phyloP scores from a whole-genome alignment of 2,888 invertebrate genomes.

The Ischnus inquisitorius region DNA sequence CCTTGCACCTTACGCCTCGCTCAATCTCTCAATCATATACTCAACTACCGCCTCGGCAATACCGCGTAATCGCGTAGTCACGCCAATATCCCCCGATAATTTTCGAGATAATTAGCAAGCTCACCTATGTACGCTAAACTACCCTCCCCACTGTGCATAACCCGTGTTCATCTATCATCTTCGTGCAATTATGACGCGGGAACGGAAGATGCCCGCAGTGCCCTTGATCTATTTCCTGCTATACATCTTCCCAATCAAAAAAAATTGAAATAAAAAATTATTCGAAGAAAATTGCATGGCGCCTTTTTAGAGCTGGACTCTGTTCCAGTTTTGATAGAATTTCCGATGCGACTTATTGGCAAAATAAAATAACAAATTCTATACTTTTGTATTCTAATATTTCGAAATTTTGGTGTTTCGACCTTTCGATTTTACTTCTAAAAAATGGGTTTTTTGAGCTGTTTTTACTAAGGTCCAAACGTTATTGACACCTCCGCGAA shows the following conservation, averaged over 20 bases:
- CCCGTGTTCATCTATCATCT: conserved; percentile 2
- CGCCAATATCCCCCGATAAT: conserved; percentile 50
- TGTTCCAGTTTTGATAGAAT: too few species aligned
- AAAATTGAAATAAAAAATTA: neutral
- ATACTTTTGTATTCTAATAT: too few species aligned
- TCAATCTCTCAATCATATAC: neutral
- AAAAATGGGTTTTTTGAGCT: too few species aligned
- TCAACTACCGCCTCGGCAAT: conserved; percentile 4
- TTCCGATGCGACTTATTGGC: too few species aligned
- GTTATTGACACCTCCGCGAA: too few species aligned
- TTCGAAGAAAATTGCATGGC: too few species aligned
- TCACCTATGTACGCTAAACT: conserved; percentile 18
- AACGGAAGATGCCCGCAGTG: neutral
- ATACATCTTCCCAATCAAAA: too few species aligned
- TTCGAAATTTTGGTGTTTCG: too few species aligned
- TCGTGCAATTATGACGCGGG: neutral
- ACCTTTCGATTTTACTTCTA: too few species aligned
- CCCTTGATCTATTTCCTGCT: neutral
- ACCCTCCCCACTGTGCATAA: neutral
- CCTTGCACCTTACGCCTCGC: neutral
- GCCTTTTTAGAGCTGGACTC: too few species aligned
- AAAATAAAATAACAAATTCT: too few species aligned
- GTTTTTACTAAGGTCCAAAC: too few species aligned
- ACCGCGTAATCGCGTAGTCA: conserved; percentile 41
- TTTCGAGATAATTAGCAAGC: conserved; percentile 32